Conservation (phyloP, 1,140 invertebrate genomes). For the Nasonia giraulti region DNA sequence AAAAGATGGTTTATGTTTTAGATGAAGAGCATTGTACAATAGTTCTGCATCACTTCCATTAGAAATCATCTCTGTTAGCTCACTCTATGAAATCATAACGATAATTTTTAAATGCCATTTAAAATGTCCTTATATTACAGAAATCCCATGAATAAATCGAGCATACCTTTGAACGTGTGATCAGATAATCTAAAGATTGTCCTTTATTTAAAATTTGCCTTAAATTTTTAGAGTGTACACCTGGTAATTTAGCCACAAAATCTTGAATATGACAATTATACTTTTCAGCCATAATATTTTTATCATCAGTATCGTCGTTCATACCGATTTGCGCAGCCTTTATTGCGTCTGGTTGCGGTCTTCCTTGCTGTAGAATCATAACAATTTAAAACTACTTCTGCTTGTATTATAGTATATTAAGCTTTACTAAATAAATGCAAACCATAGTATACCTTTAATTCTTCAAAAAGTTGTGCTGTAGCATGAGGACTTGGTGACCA, state of each 20-base stretch:
- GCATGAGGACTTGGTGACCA: slow-evolving; percentile 97
- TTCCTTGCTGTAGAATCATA: slow-evolving; percentile 77
- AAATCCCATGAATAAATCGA: neutral
- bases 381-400: slow-evolving; percentile 53
- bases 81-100: slow-evolving; percentile 73
- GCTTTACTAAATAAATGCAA: slow-evolving; percentile 2
- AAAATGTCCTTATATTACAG: neutral
- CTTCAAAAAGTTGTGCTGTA: slow-evolving; percentile 95
- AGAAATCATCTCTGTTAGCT: slow-evolving; percentile 80
- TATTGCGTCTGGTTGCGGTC: slow-evolving; percentile 83
- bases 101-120: neutral
- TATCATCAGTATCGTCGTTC: slow-evolving; percentile 77
- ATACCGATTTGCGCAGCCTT: slow-evolving; percentile 81
- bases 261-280: slow-evolving; percentile 88
- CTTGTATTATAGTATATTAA: slow-evolving; percentile 36
- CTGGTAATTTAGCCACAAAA: slow-evolving; percentile 92
- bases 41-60: slow-evolving; percentile 79
- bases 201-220: slow-evolving; percentile 86
- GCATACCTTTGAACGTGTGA: slow-evolving; percentile 76
- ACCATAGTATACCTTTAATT: slow-evolving; percentile 79
- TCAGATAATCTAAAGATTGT: slow-evolving; percentile 81
- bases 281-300: slow-evolving; percentile 77
- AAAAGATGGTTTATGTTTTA: slow-evolving; percentile 73
- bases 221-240: slow-evolving; percentile 92
- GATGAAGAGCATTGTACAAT: slow-evolving; percentile 79